Evolutionary conservation across 2,113 vertebrate genomes (phyloP).

Genomic region (Andinoacara biseriatus): DNA sequence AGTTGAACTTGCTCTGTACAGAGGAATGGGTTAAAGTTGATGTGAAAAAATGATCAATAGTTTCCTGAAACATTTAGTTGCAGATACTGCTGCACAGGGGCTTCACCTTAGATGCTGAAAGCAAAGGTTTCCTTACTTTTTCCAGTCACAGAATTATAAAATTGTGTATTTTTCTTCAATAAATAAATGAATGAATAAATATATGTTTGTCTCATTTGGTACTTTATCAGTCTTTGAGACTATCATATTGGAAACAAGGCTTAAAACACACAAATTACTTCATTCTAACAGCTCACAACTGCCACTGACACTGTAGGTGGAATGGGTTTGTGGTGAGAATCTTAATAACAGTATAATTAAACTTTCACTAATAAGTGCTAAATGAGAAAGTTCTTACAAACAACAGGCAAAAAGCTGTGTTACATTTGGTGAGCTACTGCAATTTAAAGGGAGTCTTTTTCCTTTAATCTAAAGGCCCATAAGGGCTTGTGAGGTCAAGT

Average conservation of each 20-base stretch:
- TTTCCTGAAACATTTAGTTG: not conserved
- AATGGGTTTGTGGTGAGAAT: not conserved
- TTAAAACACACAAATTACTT: not conserved
- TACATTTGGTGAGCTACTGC: not conserved
- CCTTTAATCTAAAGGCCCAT: slow-evolving; percentile 19
- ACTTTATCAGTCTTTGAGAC: not conserved
- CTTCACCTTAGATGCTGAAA: not conserved
- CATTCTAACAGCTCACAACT: not conserved
- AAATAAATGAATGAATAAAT: not conserved
- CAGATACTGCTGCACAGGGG: not conserved
- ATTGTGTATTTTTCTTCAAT: not conserved
- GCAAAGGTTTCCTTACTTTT: not conserved
- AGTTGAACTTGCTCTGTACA: not conserved
- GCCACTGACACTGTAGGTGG: not conserved
- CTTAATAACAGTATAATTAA: slow-evolving; percentile 26
- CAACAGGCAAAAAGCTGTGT: not conserved
- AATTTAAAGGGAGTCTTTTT: slow-evolving; percentile 4
- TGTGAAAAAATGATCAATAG: not conserved
- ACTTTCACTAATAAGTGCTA: slow-evolving; percentile 25
- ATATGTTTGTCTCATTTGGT: not conserved
- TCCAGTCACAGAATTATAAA: not conserved
- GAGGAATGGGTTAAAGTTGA: not conserved
- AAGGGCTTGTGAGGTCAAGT: not conserved
- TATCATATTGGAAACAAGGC: not conserved
- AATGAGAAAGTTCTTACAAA: slow-evolving; percentile 27